Conservation (phyloP, 2,113 vertebrate species). For the Thermophis baileyi region DNA sequence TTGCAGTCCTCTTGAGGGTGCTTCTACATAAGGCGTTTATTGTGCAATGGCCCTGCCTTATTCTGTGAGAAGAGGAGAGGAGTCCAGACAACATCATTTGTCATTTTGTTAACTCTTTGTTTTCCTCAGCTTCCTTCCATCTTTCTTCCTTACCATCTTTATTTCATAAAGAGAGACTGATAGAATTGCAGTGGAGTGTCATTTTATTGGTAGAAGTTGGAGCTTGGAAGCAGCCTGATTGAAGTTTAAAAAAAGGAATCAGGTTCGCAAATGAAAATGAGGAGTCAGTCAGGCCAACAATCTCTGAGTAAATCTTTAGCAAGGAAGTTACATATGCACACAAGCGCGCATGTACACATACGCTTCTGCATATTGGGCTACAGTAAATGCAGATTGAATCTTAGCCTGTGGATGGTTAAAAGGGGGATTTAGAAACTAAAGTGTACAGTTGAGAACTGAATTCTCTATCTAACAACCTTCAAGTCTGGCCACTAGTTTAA, state of each 20-base stretch:
- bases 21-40: not conserved
- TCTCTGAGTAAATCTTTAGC: constrained; percentile 70
- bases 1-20: not conserved
- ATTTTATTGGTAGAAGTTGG: not conserved
- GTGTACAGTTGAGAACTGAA: constrained; percentile 68
- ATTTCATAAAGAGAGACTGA: not conserved
- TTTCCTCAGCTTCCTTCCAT: not conserved
- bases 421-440: constrained; percentile 72
- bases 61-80: not conserved
- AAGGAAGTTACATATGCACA: constrained; percentile 63
- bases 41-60: not conserved
- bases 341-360: fast-evolving
- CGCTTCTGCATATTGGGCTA: constrained; percentile 57
- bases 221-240: not conserved
- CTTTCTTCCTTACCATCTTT: not conserved
- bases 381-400: constrained; percentile 49
- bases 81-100: not conserved
- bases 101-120: not conserved
- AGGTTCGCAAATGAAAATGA: constrained; percentile 5
- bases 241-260: constrained; percentile 11
- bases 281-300: constrained; percentile 59
- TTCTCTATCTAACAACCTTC: constrained; percentile 65
- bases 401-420: constrained; percentile 69
- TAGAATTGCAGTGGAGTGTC: not conserved
- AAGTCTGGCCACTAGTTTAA: constrained; percentile 69